These are phyloP conservation scores for Petrolisthes cinctipes DNA, from an alignment of 2,888 invertebrate genomes.

Conservation along the genomic window DNA sequence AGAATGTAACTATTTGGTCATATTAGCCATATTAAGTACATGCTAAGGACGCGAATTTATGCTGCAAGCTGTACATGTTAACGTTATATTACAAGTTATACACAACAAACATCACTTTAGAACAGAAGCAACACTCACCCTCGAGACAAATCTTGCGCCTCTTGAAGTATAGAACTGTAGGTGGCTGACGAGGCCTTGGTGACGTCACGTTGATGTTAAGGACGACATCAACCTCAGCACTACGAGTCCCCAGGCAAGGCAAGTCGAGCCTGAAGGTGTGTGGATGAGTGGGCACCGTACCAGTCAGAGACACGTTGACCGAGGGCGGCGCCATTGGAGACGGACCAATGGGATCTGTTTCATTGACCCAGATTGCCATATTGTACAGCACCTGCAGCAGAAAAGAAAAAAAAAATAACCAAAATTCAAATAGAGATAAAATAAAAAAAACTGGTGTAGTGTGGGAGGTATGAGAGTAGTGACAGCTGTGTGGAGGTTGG, in stretches of 20 bases:
- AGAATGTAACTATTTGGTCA: no score
- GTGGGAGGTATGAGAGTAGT: neutral
- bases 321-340: slow-evolving; percentile 54
- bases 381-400: slow-evolving; percentile 61
- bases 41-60: no score
- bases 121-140: slow-evolving; percentile 32
- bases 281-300: slow-evolving; percentile 53
- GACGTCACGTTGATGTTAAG: slow-evolving; percentile 65
- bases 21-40: no score
- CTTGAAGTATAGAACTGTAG: slow-evolving; percentile 61
- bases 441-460: neutral
- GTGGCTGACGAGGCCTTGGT: slow-evolving; percentile 55
- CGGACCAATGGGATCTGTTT: slow-evolving; percentile 37
- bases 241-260: slow-evolving; percentile 60
- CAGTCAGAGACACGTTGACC: slow-evolving; percentile 63
- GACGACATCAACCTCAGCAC: slow-evolving; percentile 62
- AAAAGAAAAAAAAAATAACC: neutral
- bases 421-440: neutral
- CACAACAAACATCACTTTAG: no score
- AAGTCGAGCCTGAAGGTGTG: slow-evolving; percentile 63
- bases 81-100: neutral
- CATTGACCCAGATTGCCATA: slow-evolving; percentile 61
- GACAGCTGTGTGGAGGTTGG: neutral
- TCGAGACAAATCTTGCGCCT: slow-evolving; percentile 63
- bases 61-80: no score